phyloP scores from a whole-genome alignment of 2,888 invertebrate genomes.

The Biston stratarius region DNA sequence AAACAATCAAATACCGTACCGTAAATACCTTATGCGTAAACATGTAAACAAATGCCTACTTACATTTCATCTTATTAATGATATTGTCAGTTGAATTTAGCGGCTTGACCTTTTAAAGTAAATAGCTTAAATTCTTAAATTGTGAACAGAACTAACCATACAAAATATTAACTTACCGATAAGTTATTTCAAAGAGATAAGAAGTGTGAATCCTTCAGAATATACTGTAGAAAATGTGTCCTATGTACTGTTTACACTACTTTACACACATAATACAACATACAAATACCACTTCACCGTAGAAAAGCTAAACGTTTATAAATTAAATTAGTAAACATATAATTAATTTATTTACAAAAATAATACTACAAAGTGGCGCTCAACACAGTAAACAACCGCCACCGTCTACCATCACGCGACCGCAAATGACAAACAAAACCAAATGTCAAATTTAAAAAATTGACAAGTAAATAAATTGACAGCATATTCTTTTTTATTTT shows the following conservation, averaged over 20 bases:
- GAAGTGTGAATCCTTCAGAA: slow-evolving; percentile 1
- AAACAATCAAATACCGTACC: too few species aligned
- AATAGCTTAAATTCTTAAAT: not conserved
- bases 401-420: not conserved
- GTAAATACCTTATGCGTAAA: too few species aligned
- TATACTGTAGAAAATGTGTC: not conserved
- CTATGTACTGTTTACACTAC: slow-evolving; percentile 2
- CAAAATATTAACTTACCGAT: slow-evolving; percentile 6
- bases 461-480: too few species aligned
- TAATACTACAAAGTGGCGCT: not conserved
- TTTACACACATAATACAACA: not conserved
- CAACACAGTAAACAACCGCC: not conserved
- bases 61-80: too few species aligned
- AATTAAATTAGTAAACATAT: slow-evolving; percentile 13
- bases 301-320: not conserved
- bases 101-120: not conserved
- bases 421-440: not conserved
- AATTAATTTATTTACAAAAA: slow-evolving; percentile 21
- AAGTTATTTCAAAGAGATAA: slow-evolving; percentile 8
- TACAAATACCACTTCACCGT: slow-evolving; percentile 11
- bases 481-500: too few species aligned
- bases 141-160: not conserved
- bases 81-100: too few species aligned
- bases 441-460: too few species aligned
- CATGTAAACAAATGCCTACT: too few species aligned